Evolutionary conservation across 2,888 invertebrate species (phyloP), one percentile per base, ranked within the genome.

Genomic region (Phymatocera aterrima): DNA sequence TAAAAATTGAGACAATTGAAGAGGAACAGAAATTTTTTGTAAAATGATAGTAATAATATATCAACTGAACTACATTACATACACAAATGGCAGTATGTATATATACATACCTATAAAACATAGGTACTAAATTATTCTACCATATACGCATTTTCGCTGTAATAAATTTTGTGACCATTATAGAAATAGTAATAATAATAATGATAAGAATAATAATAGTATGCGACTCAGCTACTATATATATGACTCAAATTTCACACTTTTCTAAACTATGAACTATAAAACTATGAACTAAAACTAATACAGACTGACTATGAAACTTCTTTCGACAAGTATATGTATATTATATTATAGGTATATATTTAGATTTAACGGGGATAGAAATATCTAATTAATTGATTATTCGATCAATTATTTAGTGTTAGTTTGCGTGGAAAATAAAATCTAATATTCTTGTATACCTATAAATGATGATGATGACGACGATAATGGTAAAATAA

Each of bases 361-460:
- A n/a, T n/a, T n/a, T n/a, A n/a, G n/a, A 28, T 72, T 72, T 72
- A 72, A 34, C 34, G 18, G 72, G 31, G 12, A 61, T n/a, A n/a
- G n/a, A n/a, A n/a, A n/a, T 34, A 72, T 72, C 24, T 68, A 43
- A 18, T 18, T 24, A 68, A 43, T 46, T 68, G 15, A n/a, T n/a
- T 21, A 54, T 54, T n/a, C n/a, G n/a, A n/a, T n/a, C n/a, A n/a
- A 18, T 54, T 18, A 18, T 18, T 24, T 51, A 51, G 31, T 12
- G 72, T 72, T 72, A 72, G 48, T 72, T 34, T 1, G 15, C 24
- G 15, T 12, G 15, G 10, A 65, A 24, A 37, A 37, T 37, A 37
- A 72, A 34, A 72, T 72, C 18, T 51, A 51, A 72, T 72, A 72
- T 72, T 72, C 72, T 72, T 72, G 72, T 72, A 72, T 34, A 18